Evolutionary conservation across 2,888 invertebrate species (phyloP).

Genomic region (Serripes groenlandicus): DNA sequence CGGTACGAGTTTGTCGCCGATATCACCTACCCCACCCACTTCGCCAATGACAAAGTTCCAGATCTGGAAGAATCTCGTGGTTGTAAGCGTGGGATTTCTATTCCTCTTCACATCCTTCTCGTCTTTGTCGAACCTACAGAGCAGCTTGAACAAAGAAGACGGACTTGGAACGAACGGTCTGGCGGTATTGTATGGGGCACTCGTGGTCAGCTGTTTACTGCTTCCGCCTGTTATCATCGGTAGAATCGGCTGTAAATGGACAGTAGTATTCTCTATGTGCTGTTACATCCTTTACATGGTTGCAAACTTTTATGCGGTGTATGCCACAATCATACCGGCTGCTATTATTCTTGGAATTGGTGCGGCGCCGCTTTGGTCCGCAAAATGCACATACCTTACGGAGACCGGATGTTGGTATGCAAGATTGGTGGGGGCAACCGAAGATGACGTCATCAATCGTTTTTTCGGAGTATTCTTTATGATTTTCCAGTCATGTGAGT

Average conservation of each 20-base stretch:
- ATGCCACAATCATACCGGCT: slow-evolving; percentile 91
- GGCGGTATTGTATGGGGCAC: slow-evolving; percentile 95
- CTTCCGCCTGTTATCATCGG: slow-evolving; percentile 87
- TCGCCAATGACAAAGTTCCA: slow-evolving; percentile 84
- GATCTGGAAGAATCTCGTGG: slow-evolving; percentile 95
- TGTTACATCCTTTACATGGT: slow-evolving; percentile 98
- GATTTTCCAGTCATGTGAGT: slow-evolving; percentile 98
- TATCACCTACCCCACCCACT: background rate
- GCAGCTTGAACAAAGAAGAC: slow-evolving; percentile 95
- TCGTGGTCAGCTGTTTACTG: slow-evolving; percentile 98
- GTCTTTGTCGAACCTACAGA: slow-evolving; percentile 96
- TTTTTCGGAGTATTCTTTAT: slow-evolving; percentile 99
- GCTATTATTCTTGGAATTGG: slow-evolving; percentile 97
- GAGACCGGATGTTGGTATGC: slow-evolving; percentile 93
- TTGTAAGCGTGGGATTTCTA: slow-evolving; percentile 97
- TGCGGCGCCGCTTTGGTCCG: slow-evolving; percentile 99
- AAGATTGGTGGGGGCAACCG: slow-evolving; percentile 91
- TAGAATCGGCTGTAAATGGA: slow-evolving; percentile 97
- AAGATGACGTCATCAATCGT: slow-evolving; percentile 96
- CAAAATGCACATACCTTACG: slow-evolving; percentile 98
- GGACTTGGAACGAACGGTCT: slow-evolving; percentile 96
- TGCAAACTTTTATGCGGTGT: slow-evolving; percentile 96
- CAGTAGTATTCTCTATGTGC: slow-evolving; percentile 95
- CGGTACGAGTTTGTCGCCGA: slow-evolving; percentile 29
- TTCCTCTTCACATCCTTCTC: slow-evolving; percentile 98